Evolutionary conservation across 1,140 invertebrate genomes (phyloP), one percentile per base, ranked within the genome.

Genomic region (Scaptomyza montana): DNA sequence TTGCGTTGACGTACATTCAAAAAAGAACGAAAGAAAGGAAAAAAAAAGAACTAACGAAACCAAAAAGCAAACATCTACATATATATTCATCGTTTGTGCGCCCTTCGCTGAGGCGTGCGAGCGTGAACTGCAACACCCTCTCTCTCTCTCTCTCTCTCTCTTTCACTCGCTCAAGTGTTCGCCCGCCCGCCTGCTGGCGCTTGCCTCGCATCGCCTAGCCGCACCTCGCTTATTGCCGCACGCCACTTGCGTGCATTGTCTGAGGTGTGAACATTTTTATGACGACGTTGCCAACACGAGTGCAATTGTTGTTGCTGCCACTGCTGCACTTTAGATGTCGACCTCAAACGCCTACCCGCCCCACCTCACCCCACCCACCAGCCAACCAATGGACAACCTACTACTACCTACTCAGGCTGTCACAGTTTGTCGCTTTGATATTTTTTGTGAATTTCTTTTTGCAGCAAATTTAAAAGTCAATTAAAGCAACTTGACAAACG

Each of bases 401-500:
- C 51, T 13, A n/a, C n/a, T n/a, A n/a, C n/a, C n/a, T n/a, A n/a
- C n/a, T n/a, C n/a, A n/a, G n/a, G n/a, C n/a, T n/a, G n/a, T n/a
- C n/a, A 73, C 69, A 73, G 73, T 67, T 78, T 84, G 65, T 77
- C 66, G 76, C 84, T 87, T 89, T 87, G 82, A 87, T 87, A 21
- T 79, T 89, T 87, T 36, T 81, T n/a, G 46, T 63, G 56, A 66
- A 63, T 69, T 74, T 63, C 56, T 62, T 66, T 66, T 46, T 68
- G 47, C n/a, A n/a, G 65, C 62, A 62, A 86, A 82, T 87, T 89
- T 87, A 84, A 87, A 87, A 87, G 84, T 87, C 84, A 87, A 87
- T 87, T 87, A 87, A 87, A 87, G 78, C 84, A 79, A 87, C 82
- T 87, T 87, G 82, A 87, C 76, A 77, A 75, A 59, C 81, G 76